Conservation (phyloP, 2,888 invertebrate genomes). For the Papilio demoleus region DNA sequence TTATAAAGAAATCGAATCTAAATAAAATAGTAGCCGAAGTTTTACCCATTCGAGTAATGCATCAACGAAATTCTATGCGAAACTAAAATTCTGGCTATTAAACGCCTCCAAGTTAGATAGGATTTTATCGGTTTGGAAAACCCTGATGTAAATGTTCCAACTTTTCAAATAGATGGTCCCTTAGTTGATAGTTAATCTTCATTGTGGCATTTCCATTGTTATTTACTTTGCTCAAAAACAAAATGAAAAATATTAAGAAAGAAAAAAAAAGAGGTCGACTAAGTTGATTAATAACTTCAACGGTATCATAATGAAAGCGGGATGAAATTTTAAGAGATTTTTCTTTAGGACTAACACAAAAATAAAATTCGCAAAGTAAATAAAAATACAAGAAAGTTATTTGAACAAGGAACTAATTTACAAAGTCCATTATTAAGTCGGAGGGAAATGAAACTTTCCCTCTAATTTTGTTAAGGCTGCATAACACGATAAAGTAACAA, state of each 20-base stretch:
- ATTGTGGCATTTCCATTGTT: constrained; percentile 25
- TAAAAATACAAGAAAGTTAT: constrained; percentile 45
- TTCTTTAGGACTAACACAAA: constrained; percentile 28
- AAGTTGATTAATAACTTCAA: constrained; percentile 40
- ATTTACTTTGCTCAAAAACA: constrained; percentile 23
- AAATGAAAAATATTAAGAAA: constrained; percentile 33
- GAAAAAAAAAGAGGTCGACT: constrained; percentile 30
- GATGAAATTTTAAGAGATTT: constrained; percentile 38
- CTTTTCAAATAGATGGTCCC: constrained; percentile 24
- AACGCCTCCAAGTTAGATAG: background rate
- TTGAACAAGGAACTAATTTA: constrained; percentile 48
- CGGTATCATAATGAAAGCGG: constrained; percentile 35
- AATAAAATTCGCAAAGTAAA: constrained; percentile 43
- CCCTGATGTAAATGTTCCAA: constrained; percentile 18
- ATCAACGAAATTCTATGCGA: constrained; percentile 1
- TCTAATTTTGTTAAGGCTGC: constrained; percentile 38
- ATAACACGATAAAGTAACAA: constrained; percentile 40
- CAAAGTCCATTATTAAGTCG: constrained; percentile 46
- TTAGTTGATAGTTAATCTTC: constrained; percentile 24
- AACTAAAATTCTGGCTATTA: background rate
- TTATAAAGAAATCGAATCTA: background rate
- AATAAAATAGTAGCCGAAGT: background rate
- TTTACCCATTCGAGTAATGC: background rate
- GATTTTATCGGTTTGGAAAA: constrained; percentile 6
- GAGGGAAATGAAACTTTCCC: constrained; percentile 40